These are phyloP conservation scores for Phyto melanocephala DNA, from an alignment of 2,888 invertebrate species.

Conservation along the genomic window DNA sequence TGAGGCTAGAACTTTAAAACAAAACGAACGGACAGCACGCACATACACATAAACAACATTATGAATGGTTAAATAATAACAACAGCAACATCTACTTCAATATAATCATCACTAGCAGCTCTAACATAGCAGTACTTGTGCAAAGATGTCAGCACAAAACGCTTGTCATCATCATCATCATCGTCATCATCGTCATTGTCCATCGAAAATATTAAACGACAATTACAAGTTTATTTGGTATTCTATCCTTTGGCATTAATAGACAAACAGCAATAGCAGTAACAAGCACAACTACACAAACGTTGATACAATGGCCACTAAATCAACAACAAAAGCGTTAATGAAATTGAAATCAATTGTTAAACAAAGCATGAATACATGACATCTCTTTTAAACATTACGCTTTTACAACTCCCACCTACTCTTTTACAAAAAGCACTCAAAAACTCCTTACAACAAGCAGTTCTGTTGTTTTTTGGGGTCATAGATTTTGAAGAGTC, in stretches of 20 bases:
- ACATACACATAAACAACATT: neutral
- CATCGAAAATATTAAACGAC: conserved; percentile 32
- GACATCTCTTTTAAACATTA: conserved; percentile 23
- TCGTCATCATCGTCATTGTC: conserved; percentile 34
- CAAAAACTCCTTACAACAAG: conserved; percentile 21
- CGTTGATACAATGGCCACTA: conserved; percentile 47
- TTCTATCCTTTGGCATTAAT: conserved; percentile 30
- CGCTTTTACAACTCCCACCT: neutral
- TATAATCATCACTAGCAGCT: neutral
- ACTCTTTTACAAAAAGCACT: neutral
- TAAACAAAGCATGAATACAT: conserved; percentile 61
- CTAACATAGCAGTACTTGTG: neutral
- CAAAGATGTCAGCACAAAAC: neutral
- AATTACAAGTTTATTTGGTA: neutral
- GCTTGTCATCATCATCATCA: conserved; percentile 30
- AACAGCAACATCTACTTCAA: neutral
- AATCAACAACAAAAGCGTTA: conserved; percentile 65
- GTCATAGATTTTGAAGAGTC: conserved; percentile 11
- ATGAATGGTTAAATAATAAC: conserved; percentile 18
- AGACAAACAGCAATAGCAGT: conserved; percentile 19
- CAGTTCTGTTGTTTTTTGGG: conserved; percentile 6
- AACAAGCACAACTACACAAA: conserved; percentile 1
- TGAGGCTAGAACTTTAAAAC: conserved; percentile 7
- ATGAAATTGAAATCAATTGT: conserved; percentile 64
- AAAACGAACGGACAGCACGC: neutral